phyloP scores from a whole-genome alignment of 2,888 invertebrate species.

The Chymomyza amoena region DNA sequence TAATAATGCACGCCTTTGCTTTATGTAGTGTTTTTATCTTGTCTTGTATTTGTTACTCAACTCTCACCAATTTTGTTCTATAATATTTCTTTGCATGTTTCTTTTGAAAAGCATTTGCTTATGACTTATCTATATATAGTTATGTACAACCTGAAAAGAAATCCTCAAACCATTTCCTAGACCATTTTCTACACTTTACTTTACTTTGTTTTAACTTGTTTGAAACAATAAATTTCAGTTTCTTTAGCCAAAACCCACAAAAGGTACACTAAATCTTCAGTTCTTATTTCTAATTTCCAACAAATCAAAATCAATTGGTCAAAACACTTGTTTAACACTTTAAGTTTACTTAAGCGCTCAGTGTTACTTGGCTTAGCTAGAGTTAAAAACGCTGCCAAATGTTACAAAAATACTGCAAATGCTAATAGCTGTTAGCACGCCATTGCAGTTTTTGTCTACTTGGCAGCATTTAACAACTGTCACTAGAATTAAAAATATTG shows the following conservation, averaged over 20 bases:
- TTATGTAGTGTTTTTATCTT: constrained; percentile 14
- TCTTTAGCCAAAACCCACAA: background rate
- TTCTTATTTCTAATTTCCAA: background rate
- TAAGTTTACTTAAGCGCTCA: background rate
- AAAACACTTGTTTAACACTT: background rate
- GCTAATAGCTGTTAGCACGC: background rate
- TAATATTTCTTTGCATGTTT: constrained; percentile 48
- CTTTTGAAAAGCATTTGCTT: constrained; percentile 17
- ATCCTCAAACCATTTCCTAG: constrained; percentile 42
- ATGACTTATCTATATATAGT: constrained; percentile 7
- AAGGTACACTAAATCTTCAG: constrained; percentile 1
- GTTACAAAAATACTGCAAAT: background rate
- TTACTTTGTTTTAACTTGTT: constrained; percentile 38
- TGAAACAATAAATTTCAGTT: constrained; percentile 20
- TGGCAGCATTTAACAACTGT: too few relatives aligned
- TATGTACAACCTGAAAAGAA: constrained; percentile 23
- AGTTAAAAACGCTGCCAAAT: too few relatives aligned
- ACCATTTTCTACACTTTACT: constrained; percentile 47
- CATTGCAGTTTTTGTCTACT: too few relatives aligned
- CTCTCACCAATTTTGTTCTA: constrained; percentile 22
- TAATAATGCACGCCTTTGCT: background rate
- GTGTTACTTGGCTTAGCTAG: background rate
- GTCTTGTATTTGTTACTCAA: constrained; percentile 20
- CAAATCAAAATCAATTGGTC: background rate
- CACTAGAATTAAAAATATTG: too few relatives aligned